These are phyloP conservation scores for Lucilia cuprina DNA, from an alignment of 1,140 invertebrate species.

Conservation along the genomic window DNA sequence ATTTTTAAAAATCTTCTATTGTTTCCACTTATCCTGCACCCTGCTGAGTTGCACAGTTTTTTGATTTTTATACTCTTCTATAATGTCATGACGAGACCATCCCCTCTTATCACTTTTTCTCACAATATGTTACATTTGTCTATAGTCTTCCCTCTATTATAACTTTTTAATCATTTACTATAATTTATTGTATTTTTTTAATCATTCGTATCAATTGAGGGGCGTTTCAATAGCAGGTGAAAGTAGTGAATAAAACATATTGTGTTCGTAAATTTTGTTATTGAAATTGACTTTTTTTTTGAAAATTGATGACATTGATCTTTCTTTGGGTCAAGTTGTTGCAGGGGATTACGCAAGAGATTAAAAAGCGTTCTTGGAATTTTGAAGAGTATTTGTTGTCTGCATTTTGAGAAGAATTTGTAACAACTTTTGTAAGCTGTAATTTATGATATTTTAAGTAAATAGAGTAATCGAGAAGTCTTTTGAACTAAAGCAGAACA, in stretches of 20 bases:
- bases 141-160: background rate
- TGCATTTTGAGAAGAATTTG: too few species aligned
- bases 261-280: background rate
- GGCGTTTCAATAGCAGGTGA: background rate
- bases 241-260: background rate
- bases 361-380: too few species aligned
- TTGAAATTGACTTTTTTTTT: background rate
- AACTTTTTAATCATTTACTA: background rate
- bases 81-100: background rate
- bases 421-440: too few species aligned
- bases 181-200: background rate
- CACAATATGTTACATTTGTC: background rate
- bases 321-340: too few species aligned
- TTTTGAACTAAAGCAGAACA: too few species aligned
- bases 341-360: background rate
- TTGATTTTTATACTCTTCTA: background rate
- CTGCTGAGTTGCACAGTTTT: background rate
- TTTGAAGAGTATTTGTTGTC: too few species aligned
- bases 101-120: constrained; percentile 19
- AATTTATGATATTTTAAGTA: too few species aligned
- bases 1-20: constrained; percentile 8
- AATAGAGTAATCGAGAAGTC: too few species aligned
- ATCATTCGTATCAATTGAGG: background rate
- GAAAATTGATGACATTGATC: background rate
- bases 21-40: background rate